phyloP scores from a whole-genome alignment of 92 coral and sea anemone genomes.

The Micromussa lordhowensis region DNA sequence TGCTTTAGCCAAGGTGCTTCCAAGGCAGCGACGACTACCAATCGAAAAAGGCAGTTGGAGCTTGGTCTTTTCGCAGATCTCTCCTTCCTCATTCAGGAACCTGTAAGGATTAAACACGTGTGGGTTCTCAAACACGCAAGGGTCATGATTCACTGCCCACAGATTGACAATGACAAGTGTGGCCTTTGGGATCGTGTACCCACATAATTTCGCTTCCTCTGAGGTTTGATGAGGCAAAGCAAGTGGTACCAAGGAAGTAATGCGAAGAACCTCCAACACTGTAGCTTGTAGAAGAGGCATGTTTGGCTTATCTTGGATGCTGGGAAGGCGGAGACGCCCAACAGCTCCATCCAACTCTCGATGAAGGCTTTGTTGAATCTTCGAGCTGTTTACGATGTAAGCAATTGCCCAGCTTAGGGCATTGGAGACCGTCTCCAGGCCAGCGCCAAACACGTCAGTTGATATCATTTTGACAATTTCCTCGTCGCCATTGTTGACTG shows the following conservation, averaged over 20 bases:
- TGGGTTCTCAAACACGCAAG: constrained; percentile 66
- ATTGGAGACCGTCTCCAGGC: constrained; percentile 67
- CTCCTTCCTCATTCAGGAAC: constrained; percentile 65
- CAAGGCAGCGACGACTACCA: constrained; percentile 82
- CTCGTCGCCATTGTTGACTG: constrained; percentile 38
- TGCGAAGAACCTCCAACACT: constrained; percentile 73
- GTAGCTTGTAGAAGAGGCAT: constrained; percentile 80
- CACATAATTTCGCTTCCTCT: constrained; percentile 59
- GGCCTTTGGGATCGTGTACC: constrained; percentile 70
- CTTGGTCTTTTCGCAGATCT: constrained; percentile 44
- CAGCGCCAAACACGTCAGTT: constrained; percentile 76
- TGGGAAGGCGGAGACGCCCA: constrained; percentile 58
- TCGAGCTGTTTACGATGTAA: constrained; percentile 58
- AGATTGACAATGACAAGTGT: constrained; percentile 75
- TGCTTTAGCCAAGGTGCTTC: constrained; percentile 74
- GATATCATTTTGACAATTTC: constrained; percentile 51
- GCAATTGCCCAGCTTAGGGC: constrained; percentile 67
- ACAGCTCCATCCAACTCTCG: constrained; percentile 61
- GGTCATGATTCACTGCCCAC: constrained; percentile 84
- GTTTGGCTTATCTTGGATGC: constrained; percentile 66
- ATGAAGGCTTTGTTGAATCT: constrained; percentile 62
- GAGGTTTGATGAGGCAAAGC: constrained; percentile 74
- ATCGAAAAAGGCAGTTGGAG: constrained; percentile 65
- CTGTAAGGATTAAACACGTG: constrained; percentile 74
- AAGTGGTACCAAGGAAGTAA: constrained; percentile 66